A percentile compares a stretch with the other conserved stretches of the same genome.
These are phyloP conservation scores for Pantherophis guttatus DNA, from an alignment of 2,113 vertebrate genomes.

Conservation along the genomic window DNA sequence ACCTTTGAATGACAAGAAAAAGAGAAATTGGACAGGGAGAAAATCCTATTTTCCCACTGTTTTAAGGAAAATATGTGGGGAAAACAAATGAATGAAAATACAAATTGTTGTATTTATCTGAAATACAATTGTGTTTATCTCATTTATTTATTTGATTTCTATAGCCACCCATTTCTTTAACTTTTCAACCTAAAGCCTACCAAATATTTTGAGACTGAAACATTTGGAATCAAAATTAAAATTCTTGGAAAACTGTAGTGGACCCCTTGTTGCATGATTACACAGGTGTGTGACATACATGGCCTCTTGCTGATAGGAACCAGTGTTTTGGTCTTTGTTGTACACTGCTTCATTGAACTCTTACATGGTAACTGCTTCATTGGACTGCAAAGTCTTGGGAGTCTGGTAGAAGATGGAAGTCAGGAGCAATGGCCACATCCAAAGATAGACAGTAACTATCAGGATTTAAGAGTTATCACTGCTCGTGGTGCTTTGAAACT, in stretches of 20 bases:
- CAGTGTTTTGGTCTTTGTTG: neutral
- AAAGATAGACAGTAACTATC: neutral
- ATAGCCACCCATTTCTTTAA: neutral
- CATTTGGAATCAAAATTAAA: neutral
- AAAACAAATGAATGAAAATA: neutral
- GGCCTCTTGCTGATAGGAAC: neutral
- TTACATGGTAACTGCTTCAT: neutral
- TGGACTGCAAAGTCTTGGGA: neutral
- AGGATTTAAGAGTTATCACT: too few relatives aligned
- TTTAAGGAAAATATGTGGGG: neutral
- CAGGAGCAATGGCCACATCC: neutral
- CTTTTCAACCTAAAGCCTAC: neutral
- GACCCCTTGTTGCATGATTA: neutral
- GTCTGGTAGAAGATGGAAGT: neutral
- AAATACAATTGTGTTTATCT: neutral
- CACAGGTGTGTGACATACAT: neutral
- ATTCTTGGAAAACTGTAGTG: neutral
- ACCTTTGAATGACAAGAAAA: neutral
- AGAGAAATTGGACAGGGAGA: neutral
- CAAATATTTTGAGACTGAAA: neutral
- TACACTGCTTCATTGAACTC: neutral
- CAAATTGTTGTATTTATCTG: neutral
- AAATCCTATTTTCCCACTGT: neutral
- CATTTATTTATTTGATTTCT: neutral
- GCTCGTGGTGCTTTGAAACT: neutral